Evolutionary conservation across 2,888 invertebrate species (phyloP).

Genomic region (Tillus elongatus): DNA sequence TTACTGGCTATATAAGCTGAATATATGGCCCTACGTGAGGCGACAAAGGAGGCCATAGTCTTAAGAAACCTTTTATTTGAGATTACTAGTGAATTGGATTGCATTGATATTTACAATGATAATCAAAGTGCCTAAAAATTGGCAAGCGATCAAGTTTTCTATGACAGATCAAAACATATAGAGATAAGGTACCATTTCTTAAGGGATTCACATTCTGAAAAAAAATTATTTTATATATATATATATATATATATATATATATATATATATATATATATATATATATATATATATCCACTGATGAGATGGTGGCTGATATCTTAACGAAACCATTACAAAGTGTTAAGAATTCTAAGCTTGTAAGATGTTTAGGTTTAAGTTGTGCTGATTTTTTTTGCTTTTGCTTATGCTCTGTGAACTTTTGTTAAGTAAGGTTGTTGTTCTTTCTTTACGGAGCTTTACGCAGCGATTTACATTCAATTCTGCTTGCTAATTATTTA

Average conservation of each 20-base stretch:
- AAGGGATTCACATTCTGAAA: slow-evolving; percentile 10
- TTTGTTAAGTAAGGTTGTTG: too few species aligned
- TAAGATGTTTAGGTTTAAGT: slow-evolving; percentile 7
- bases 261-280: too few species aligned
- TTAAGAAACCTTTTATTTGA: too few species aligned
- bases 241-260: slow-evolving; percentile 15
- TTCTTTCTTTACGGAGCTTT: too few species aligned
- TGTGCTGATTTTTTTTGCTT: too few species aligned
- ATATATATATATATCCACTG: slow-evolving; percentile 19
- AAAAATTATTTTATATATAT: slow-evolving; percentile 8
- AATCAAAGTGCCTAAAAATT: slow-evolving; percentile 8
- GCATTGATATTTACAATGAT: too few species aligned
- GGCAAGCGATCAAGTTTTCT: slow-evolving; percentile 8
- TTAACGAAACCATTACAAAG: too few species aligned
- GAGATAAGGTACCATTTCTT: slow-evolving; percentile 10
- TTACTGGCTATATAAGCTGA: slow-evolving; percentile 14
- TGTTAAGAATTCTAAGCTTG: too few species aligned
- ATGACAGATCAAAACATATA: slow-evolving; percentile 9
- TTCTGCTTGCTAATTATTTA: too few species aligned
- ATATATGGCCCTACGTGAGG: slow-evolving; percentile 8
- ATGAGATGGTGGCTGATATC: too few species aligned
- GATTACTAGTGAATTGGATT: slow-evolving; percentile 8
- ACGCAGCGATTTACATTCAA: too few species aligned
- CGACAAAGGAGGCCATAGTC: slow-evolving; percentile 8
- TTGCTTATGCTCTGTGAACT: too few species aligned